A percentile compares a stretch with the other conserved stretches of the same genome.
phyloP scores from a whole-genome alignment of 2,888 invertebrate genomes.

The Cephus runcator region DNA sequence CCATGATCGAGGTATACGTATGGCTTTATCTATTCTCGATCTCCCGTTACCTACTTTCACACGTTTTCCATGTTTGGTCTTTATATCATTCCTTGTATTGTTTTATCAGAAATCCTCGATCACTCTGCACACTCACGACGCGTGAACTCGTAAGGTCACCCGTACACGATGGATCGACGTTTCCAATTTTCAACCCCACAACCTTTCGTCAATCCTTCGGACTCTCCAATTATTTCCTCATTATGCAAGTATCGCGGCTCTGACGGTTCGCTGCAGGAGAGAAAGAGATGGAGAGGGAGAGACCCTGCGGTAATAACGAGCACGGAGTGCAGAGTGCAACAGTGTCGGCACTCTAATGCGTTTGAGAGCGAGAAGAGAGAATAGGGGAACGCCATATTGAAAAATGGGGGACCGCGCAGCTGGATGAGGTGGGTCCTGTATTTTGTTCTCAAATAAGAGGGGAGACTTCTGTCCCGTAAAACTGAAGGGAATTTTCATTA shows the following conservation, averaged over 20 bases:
- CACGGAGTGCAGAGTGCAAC: background rate
- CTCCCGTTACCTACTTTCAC: background rate
- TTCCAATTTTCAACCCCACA: slow-evolving; percentile 3
- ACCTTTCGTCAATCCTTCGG: slow-evolving; percentile 11
- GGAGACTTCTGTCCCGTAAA: background rate
- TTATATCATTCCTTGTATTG: background rate
- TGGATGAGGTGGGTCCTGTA: background rate
- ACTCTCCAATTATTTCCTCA: slow-evolving; percentile 20
- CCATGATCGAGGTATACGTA: background rate
- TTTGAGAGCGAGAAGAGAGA: background rate
- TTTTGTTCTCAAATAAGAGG: background rate
- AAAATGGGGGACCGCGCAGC: slow-evolving; percentile 1
- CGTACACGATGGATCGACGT: background rate
- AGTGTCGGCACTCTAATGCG: background rate
- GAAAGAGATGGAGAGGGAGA: background rate
- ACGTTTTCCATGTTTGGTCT: background rate
- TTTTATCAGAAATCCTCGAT: background rate
- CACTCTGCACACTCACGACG: background rate
- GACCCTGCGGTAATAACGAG: background rate
- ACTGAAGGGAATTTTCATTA: slow-evolving; percentile 3
- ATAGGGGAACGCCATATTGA: background rate
- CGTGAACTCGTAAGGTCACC: background rate
- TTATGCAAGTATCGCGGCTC: slow-evolving; percentile 13
- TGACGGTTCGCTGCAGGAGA: background rate
- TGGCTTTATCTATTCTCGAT: background rate